phyloP scores from a whole-genome alignment of 2,888 invertebrate genomes.

The Caradrina kadenii region DNA sequence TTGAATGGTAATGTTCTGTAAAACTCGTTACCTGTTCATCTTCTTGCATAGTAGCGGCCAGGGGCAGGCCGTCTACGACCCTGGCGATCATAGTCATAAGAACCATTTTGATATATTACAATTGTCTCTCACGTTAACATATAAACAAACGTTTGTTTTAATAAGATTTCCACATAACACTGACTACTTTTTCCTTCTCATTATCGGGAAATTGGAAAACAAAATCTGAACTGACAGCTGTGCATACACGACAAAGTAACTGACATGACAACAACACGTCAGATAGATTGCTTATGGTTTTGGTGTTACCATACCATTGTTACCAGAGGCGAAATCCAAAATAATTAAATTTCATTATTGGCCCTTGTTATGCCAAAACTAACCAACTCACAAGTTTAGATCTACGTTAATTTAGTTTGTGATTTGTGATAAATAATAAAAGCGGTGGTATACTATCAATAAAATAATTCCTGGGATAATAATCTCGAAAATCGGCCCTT shows the following conservation, averaged over 20 bases:
- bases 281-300: slow-evolving; percentile 18
- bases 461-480: too few relatives aligned
- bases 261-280: slow-evolving; percentile 85
- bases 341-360: neutral
- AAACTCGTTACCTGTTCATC: slow-evolving; percentile 96
- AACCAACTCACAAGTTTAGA: too few relatives aligned
- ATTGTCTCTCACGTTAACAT: slow-evolving; percentile 70
- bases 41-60: slow-evolving; percentile 99
- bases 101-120: slow-evolving; percentile 93
- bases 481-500: too few relatives aligned
- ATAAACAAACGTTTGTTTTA: slow-evolving; percentile 63
- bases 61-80: slow-evolving; percentile 97
- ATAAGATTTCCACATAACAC: slow-evolving; percentile 65
- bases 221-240: slow-evolving; percentile 75
- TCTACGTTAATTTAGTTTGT: too few relatives aligned
- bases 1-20: slow-evolving; percentile 11
- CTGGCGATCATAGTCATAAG: slow-evolving; percentile 99
- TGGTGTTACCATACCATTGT: too few relatives aligned
- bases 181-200: slow-evolving; percentile 81
- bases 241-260: slow-evolving; percentile 81
- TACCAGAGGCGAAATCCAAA: slow-evolving; percentile 5
- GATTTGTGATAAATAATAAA: too few relatives aligned
- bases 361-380: neutral
- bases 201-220: slow-evolving; percentile 77
- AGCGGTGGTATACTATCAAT: too few relatives aligned